phyloP scores from a whole-genome alignment of 2,797 vertebrate species.

The Pangasius djambal region DNA sequence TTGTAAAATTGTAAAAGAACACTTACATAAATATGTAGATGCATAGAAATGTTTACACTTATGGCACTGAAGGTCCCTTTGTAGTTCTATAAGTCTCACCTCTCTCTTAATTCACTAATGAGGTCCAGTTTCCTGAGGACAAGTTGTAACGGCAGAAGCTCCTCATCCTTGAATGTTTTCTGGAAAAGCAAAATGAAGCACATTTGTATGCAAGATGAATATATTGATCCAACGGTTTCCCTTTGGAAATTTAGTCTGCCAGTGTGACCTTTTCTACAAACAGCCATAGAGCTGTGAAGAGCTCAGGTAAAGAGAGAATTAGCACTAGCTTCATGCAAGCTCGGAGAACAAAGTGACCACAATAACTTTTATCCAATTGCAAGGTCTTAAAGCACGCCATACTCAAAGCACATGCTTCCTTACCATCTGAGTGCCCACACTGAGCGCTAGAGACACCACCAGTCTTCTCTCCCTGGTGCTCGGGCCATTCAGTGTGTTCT shows the following conservation, averaged over 20 bases:
- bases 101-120: conserved; percentile 92
- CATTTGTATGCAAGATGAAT: background rate
- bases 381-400: background rate
- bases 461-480: conserved; percentile 93
- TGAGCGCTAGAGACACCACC: conserved; percentile 89
- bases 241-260: background rate
- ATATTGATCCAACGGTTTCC: background rate
- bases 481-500: conserved; percentile 92
- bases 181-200: conserved; percentile 57
- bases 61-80: background rate
- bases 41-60: background rate
- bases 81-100: conserved; percentile 69
- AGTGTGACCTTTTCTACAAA: background rate
- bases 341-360: background rate
- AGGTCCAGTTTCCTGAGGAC: conserved; percentile 95
- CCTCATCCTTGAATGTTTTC: conserved; percentile 99
- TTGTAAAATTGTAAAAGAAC: background rate
- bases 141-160: conserved; percentile 90
- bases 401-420: conserved; percentile 7
- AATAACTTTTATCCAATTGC: background rate
- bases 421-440: conserved; percentile 97
- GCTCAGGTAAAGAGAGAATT: background rate
- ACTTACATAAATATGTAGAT: background rate
- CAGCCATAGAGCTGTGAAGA: background rate
- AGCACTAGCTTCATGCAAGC: background rate